Evolutionary conservation across 2,113 vertebrate genomes (phyloP).

Genomic region (Toxotes jaculatrix): DNA sequence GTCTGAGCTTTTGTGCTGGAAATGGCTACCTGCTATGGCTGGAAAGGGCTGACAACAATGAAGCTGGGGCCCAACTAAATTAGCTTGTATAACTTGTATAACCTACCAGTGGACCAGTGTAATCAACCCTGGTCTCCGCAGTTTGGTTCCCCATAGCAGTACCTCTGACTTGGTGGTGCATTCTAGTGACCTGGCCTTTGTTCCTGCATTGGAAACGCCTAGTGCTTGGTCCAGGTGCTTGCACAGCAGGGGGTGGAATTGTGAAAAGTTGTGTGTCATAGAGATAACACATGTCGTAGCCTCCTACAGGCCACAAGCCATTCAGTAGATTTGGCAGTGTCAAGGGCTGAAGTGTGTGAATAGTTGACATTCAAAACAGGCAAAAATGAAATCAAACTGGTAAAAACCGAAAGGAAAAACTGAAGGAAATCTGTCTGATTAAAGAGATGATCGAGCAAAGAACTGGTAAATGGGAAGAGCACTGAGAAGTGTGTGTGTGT

Average conservation of each 20-base stretch:
- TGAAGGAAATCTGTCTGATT: too few relatives aligned
- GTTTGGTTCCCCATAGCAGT: neutral
- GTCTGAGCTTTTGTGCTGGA: too few relatives aligned
- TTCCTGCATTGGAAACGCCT: neutral
- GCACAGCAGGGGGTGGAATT: neutral
- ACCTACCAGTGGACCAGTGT: neutral
- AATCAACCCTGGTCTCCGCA: neutral
- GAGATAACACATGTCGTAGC: conserved; percentile 6
- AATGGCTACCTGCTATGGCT: too few relatives aligned
- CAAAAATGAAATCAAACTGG: too few relatives aligned
- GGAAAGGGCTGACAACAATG: too few relatives aligned
- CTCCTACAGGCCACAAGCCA: neutral
- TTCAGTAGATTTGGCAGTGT: neutral
- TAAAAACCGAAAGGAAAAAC: too few relatives aligned
- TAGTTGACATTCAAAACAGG: neutral
- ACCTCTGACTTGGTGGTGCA: neutral
- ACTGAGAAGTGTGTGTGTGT: conserved; percentile 6
- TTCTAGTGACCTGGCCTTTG: neutral
- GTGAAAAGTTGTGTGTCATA: neutral
- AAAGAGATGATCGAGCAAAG: too few relatives aligned
- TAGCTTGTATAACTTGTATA: too few relatives aligned
- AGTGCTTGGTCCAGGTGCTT: conserved; percentile 15
- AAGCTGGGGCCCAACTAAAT: too few relatives aligned
- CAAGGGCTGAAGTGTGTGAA: too few relatives aligned
- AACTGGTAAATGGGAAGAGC: too few relatives aligned